Conservation (phyloP, 2,113 vertebrate genomes). For the Oreochromis spilurus region DNA sequence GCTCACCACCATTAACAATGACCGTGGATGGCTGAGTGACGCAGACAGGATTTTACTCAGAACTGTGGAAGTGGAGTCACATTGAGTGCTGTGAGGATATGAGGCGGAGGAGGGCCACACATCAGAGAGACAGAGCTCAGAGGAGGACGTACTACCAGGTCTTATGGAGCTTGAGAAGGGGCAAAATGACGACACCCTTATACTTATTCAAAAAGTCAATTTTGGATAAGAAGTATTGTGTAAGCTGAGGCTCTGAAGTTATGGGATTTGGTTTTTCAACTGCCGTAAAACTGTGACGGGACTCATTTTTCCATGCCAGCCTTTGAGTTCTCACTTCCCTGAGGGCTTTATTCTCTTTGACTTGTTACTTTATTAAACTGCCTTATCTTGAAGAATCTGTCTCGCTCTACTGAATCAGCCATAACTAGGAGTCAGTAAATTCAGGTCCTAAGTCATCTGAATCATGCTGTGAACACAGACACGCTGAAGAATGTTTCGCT, state of each 20-base stretch:
- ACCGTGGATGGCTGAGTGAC: background rate
- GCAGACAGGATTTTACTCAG: background rate
- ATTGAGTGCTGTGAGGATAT: background rate
- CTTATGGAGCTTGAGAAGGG: background rate
- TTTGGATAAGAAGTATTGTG: background rate
- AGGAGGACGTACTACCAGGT: background rate
- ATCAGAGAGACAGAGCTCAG: fast-evolving
- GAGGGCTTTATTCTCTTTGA: background rate
- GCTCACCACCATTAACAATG: background rate
- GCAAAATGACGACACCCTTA: background rate
- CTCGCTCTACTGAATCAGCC: background rate
- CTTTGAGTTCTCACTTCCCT: background rate
- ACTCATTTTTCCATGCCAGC: background rate
- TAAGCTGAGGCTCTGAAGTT: background rate
- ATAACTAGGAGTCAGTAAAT: background rate
- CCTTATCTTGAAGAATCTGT: background rate
- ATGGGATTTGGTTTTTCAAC: background rate
- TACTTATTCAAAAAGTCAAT: background rate
- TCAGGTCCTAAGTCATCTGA: background rate
- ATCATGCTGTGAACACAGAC: background rate
- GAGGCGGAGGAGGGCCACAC: background rate
- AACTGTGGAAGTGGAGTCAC: background rate
- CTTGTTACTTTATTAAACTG: background rate
- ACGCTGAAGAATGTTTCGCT: background rate
- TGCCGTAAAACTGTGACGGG: background rate